phyloP scores from a whole-genome alignment of 2,797 vertebrate genomes.

The Coregonus ussuriensis region DNA sequence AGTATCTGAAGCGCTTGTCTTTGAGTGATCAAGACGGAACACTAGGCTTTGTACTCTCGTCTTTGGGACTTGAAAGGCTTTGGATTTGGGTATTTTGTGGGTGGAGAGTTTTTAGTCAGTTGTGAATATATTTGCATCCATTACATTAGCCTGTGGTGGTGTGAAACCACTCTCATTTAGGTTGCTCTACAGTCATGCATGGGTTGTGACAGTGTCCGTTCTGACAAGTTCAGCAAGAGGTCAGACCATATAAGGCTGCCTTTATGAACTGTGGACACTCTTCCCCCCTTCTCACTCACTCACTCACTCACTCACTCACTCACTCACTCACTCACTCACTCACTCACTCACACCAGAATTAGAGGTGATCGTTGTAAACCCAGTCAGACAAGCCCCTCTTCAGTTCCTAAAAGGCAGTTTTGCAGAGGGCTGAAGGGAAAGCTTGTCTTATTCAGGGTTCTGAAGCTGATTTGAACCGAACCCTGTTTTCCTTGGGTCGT shows the following conservation, averaged over 20 bases:
- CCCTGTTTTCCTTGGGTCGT: conserved; percentile 16
- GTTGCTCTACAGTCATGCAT: not conserved
- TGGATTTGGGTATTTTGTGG: conserved; percentile 1
- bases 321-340: too few relatives aligned
- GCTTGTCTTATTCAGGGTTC: conserved; percentile 13
- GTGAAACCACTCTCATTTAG: not conserved
- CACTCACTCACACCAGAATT: not conserved
- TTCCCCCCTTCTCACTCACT: not conserved
- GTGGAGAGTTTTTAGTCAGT: not conserved
- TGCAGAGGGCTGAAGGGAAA: conserved; percentile 15
- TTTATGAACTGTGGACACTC: conserved; percentile 18
- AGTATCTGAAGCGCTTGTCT: conserved; percentile 5
- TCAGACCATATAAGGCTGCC: conserved; percentile 28
- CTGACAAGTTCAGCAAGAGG: conserved; percentile 1
- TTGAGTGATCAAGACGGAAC: not conserved
- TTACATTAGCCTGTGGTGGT: conserved; percentile 2
- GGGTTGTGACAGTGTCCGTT: not conserved
- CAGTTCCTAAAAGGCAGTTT: conserved; percentile 7
- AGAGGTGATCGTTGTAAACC: conserved; percentile 7
- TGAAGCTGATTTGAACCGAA: conserved; percentile 7
- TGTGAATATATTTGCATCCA: conserved; percentile 19
- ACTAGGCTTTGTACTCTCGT: conserved; percentile 6
- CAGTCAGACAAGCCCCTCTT: conserved; percentile 16
- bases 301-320: not conserved
- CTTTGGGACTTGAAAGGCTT: conserved; percentile 11